phyloP scores from a whole-genome alignment of 2,797 vertebrate species.

The Pipistrellus nathusii region DNA sequence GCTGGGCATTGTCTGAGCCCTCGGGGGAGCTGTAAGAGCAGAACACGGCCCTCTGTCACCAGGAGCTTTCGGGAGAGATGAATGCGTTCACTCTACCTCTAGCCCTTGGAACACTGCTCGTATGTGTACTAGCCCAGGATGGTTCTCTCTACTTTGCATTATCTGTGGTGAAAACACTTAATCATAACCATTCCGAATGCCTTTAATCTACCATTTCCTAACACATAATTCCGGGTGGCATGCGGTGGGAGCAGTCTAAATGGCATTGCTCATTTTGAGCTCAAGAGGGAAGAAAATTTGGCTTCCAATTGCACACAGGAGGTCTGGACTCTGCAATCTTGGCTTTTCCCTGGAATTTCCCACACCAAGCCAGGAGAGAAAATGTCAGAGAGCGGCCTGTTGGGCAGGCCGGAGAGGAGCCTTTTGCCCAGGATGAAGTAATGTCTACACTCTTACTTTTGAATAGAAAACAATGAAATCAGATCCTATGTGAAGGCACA shows the following conservation, averaged over 20 bases:
- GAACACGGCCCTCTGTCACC: background rate
- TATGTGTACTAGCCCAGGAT: background rate
- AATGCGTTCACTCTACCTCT: background rate
- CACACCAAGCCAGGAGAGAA: constrained; percentile 57
- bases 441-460: constrained; percentile 71
- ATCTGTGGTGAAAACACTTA: constrained; percentile 67
- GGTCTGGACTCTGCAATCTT: constrained; percentile 61
- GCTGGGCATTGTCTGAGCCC: background rate
- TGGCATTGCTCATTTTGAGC: constrained; percentile 66
- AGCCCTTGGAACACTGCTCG: constrained; percentile 38
- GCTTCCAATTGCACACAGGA: constrained; percentile 69
- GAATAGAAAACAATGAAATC: constrained; percentile 53
- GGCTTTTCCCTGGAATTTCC: constrained; percentile 74
- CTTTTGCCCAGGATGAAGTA: constrained; percentile 79
- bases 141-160: constrained; percentile 59
- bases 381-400: constrained; percentile 59
- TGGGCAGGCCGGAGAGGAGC: constrained; percentile 56
- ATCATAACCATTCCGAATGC: constrained; percentile 67
- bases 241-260: constrained; percentile 66
- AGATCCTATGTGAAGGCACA: constrained; percentile 57
- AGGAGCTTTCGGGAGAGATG: background rate
- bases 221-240: constrained; percentile 57
- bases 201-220: constrained; percentile 72
- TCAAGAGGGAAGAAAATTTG: constrained; percentile 58
- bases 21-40: background rate